Conservation (phyloP, 2,797 vertebrate species). For the Acropternis orthonyx region DNA sequence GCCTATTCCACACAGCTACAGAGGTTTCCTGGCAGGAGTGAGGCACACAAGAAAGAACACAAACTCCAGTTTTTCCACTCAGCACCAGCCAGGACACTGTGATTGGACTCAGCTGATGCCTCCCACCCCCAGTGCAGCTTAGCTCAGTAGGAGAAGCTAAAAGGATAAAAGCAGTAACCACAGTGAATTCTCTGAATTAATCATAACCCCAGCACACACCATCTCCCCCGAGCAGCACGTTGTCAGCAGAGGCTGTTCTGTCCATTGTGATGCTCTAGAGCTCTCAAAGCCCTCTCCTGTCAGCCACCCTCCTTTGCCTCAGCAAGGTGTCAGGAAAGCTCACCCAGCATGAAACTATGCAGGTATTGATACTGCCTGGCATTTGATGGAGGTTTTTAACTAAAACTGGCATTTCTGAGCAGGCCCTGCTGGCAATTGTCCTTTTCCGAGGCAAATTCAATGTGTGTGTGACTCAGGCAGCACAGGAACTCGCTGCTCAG, state of each 20-base stretch:
- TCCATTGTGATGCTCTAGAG: neutral
- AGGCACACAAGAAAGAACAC: neutral
- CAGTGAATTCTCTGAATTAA: conserved; percentile 21
- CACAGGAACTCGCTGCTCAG: neutral
- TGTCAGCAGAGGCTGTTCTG: neutral
- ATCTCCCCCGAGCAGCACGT: neutral
- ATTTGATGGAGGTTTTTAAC: conserved; percentile 11
- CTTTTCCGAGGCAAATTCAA: neutral
- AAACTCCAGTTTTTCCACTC: neutral
- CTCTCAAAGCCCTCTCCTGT: conserved; percentile 9
- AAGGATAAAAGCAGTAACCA: conserved; percentile 11
- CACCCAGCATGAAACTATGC: neutral
- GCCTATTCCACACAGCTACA: neutral
- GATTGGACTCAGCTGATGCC: neutral
- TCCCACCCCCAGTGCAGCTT: neutral
- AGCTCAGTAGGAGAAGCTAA: neutral
- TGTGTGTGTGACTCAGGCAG: neutral
- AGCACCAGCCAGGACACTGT: neutral
- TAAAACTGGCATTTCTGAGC: conserved; percentile 23
- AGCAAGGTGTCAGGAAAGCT: conserved; percentile 17
- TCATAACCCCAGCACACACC: neutral
- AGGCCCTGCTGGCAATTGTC: neutral
- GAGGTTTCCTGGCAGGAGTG: neutral
- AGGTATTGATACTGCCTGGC: neutral
- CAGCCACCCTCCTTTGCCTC: neutral